A percentile compares a stretch with the other conserved stretches of the same genome.
These are phyloP conservation scores for Lagenorhynchus albirostris DNA, from an alignment of 2,113 vertebrate genomes.

Conservation along the genomic window DNA sequence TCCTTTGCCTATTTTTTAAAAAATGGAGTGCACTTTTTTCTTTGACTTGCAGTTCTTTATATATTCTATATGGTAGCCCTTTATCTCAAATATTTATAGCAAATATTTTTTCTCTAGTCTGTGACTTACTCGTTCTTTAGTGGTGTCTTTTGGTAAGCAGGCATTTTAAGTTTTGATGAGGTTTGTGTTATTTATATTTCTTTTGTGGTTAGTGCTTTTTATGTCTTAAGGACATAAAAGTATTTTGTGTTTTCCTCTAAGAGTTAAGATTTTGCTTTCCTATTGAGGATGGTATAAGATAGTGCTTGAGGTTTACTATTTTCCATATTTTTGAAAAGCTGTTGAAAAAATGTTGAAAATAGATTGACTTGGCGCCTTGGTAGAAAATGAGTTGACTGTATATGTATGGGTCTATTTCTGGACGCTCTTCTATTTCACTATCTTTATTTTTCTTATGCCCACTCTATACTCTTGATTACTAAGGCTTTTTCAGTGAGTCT, in stretches of 20 bases:
- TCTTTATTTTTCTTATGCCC: not conserved
- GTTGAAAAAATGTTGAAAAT: not conserved
- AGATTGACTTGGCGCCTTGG: not conserved
- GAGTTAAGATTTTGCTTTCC: not conserved
- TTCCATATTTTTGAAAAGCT: not conserved
- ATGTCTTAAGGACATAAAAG: not conserved
- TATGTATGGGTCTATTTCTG: not conserved
- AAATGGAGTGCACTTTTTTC: not conserved
- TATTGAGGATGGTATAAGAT: not conserved
- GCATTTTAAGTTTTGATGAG: not conserved
- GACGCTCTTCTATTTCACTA: not conserved
- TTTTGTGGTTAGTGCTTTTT: not conserved
- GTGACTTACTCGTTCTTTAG: not conserved
- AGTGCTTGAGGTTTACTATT: not conserved
- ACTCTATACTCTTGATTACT: not conserved
- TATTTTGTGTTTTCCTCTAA: not conserved
- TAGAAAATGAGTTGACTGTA: not conserved
- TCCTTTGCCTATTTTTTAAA: not conserved
- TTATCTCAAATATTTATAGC: not conserved
- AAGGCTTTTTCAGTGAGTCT: not conserved
- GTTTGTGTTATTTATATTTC: not conserved
- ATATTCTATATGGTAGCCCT: not conserved
- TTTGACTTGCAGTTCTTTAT: not conserved
- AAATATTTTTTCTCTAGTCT: not conserved
- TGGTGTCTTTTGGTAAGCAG: not conserved